Conservation (phyloP, 1,140 invertebrate genomes). For the Drosophila santomea region DNA sequence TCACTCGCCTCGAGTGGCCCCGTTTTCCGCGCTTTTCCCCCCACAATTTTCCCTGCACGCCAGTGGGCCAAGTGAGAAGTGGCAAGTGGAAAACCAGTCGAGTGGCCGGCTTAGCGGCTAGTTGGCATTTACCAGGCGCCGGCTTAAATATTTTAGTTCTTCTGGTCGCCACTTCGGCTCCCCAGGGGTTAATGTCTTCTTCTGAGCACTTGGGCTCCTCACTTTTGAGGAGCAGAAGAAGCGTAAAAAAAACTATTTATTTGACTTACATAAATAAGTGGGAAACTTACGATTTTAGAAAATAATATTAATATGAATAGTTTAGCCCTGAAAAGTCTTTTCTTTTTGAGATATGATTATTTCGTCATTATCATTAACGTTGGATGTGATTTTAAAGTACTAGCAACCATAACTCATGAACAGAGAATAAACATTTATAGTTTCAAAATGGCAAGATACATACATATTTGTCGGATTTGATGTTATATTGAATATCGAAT, state of each 20-base stretch:
- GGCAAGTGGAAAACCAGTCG: conserved; percentile 37
- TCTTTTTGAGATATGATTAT: no score
- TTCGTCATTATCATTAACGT: no score
- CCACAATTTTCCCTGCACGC: background rate
- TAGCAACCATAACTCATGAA: no score
- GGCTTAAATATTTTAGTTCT: conserved; percentile 48
- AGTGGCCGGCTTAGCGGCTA: conserved; percentile 50
- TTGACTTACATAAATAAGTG: background rate
- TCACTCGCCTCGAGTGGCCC: conserved; percentile 42
- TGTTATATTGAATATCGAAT: no score
- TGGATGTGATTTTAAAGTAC: no score
- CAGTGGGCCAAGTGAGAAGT: conserved; percentile 44
- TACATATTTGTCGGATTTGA: no score
- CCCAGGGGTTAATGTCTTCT: background rate
- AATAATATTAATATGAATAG: no score
- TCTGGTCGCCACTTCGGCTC: conserved; percentile 18
- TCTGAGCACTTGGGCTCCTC: background rate
- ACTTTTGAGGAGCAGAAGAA: background rate
- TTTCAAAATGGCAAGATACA: no score
- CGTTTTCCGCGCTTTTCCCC: conserved; percentile 20
- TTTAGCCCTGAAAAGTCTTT: no score
- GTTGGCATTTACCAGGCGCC: conserved; percentile 49
- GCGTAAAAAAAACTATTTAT: background rate
- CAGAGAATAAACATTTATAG: no score
- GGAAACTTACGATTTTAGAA: no score